Conservation (phyloP, 2,888 invertebrate species). For the Geotrupes spiniger region DNA sequence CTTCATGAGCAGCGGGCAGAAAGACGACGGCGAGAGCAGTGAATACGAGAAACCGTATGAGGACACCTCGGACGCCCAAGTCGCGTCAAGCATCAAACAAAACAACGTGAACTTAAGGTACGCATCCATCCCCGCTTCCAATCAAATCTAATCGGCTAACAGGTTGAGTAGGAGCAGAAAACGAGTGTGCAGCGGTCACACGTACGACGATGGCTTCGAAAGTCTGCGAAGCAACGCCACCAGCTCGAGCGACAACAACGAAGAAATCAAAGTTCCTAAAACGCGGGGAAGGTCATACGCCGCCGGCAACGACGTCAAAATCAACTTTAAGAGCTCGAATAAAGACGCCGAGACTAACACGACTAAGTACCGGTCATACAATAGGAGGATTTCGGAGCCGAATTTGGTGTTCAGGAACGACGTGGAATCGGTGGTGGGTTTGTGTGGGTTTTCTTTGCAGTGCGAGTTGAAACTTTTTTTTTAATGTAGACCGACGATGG, state of each 20-base stretch:
- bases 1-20: conserved; percentile 11
- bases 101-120: background rate
- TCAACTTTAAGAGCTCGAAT: background rate
- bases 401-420: conserved; percentile 15
- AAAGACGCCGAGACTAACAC: background rate
- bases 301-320: background rate
- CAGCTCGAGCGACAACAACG: conserved; percentile 49
- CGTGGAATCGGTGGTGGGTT: conserved; percentile 13
- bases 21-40: conserved; percentile 17
- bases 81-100: background rate
- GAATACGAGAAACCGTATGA: background rate
- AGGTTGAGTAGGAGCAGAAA: background rate
- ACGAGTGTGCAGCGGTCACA: background rate
- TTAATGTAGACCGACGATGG: background rate
- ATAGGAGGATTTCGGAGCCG: conserved; percentile 15
- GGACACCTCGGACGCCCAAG: background rate
- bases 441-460: no score
- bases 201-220: conserved; percentile 76
- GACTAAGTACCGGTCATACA: background rate
- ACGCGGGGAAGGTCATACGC: background rate
- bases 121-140: no score
- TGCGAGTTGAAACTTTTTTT: background rate
- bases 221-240: conserved; percentile 81
- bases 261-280: conserved; percentile 14
- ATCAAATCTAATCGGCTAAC: background rate